These are phyloP conservation scores for Pitta sordida DNA, from an alignment of 2,113 vertebrate genomes.

Conservation along the genomic window DNA sequence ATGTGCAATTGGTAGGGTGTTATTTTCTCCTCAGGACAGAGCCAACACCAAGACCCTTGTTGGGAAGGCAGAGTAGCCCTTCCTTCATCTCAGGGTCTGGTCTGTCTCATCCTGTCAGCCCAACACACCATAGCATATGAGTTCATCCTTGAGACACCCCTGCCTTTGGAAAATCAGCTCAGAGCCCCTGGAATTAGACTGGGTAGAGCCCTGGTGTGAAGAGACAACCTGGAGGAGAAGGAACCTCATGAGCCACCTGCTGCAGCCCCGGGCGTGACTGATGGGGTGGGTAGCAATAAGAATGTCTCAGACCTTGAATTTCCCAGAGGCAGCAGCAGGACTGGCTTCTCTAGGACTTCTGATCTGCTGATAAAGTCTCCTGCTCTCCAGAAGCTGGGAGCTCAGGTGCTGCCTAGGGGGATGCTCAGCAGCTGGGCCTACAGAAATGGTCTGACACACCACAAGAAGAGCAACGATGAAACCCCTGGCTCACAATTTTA, in stretches of 20 bases:
- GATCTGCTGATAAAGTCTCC: conserved; percentile 1
- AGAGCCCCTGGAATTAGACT: neutral
- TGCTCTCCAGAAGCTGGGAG: accelerated
- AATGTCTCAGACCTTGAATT: neutral
- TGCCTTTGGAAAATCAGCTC: neutral
- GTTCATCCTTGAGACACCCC: neutral
- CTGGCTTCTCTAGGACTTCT: neutral
- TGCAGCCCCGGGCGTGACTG: accelerated
- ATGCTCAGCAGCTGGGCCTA: neutral
- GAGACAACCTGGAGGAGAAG: neutral
- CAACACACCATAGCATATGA: accelerated
- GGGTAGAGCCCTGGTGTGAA: neutral
- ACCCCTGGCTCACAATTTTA: neutral
- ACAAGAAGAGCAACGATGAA: accelerated
- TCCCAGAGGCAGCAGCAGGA: neutral
- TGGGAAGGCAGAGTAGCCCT: neutral
- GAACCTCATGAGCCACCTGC: neutral
- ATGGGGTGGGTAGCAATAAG: neutral
- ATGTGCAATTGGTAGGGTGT: neutral
- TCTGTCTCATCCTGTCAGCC: accelerated
- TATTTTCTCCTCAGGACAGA: neutral
- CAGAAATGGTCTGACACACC: neutral
- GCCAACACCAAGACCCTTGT: accelerated
- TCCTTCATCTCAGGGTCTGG: neutral
- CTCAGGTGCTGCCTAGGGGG: neutral